Evolutionary conservation across 2,888 invertebrate genomes (phyloP).

Genomic region (Cantharis rufa): DNA sequence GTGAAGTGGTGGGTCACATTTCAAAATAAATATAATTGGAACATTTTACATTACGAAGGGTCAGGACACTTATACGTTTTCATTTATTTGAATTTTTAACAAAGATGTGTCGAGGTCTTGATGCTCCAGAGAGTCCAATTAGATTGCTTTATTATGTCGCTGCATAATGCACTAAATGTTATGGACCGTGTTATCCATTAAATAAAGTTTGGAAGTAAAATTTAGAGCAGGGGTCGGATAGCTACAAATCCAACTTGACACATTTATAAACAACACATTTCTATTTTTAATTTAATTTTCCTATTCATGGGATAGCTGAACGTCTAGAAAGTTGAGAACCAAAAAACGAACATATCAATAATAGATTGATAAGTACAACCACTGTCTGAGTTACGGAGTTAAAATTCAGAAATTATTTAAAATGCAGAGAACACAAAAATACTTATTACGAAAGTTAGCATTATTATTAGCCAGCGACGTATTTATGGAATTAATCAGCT

Average conservation of each 20-base stretch:
- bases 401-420: too few species aligned
- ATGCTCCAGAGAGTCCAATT: background rate
- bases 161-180: background rate
- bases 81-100: background rate
- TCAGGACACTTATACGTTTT: background rate
- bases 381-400: too few species aligned
- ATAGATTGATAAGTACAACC: background rate
- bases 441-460: too few species aligned
- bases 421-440: too few species aligned
- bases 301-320: too few species aligned
- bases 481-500: too few species aligned
- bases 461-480: too few species aligned
- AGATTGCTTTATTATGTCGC: background rate
- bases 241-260: background rate
- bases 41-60: background rate
- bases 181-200: background rate
- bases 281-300: background rate
- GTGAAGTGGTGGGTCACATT: slow-evolving; percentile 14
- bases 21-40: slow-evolving; percentile 14
- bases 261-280: background rate
- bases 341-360: background rate
- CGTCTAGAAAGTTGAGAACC: background rate
- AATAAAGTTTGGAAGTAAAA: background rate
- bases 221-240: background rate
- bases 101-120: background rate